Evolutionary conservation across 2,888 invertebrate genomes (phyloP).

Genomic region (Lithophane semibrunnea): DNA sequence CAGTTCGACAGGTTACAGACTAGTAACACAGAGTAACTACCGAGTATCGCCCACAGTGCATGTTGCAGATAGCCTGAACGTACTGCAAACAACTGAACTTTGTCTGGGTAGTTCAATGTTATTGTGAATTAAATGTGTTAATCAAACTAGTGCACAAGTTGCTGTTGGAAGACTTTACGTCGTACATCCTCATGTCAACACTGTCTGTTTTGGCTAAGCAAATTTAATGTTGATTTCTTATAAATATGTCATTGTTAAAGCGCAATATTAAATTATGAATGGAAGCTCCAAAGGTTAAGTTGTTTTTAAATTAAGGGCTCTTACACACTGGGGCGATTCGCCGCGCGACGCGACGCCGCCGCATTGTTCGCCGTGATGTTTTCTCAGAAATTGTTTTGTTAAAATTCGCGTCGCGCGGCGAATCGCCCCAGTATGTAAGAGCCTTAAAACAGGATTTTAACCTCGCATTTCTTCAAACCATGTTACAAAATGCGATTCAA

Average conservation of each 20-base stretch:
- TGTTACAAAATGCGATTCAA: slow-evolving; percentile 44
- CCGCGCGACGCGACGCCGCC: too few relatives aligned
- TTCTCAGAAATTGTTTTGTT: too few relatives aligned
- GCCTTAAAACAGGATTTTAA: slow-evolving; percentile 2
- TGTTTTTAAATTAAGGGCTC: too few relatives aligned
- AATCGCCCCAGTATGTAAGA: too few relatives aligned
- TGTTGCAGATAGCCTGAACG: slow-evolving; percentile 61
- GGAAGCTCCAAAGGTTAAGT: not conserved
- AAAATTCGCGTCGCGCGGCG: too few relatives aligned
- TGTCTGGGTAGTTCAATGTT: slow-evolving; percentile 34
- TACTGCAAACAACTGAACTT: slow-evolving; percentile 50
- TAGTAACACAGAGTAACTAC: slow-evolving; percentile 48
- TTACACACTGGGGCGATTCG: too few relatives aligned
- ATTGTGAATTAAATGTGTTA: slow-evolving; percentile 51
- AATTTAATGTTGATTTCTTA: not conserved
- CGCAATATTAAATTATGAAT: not conserved
- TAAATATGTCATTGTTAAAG: too few relatives aligned
- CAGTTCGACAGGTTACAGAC: slow-evolving; percentile 61
- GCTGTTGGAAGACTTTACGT: not conserved
- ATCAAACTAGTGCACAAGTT: slow-evolving; percentile 11
- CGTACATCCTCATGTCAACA: not conserved
- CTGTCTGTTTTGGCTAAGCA: not conserved
- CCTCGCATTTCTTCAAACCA: not conserved
- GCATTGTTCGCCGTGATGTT: too few relatives aligned
- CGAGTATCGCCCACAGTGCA: slow-evolving; percentile 28